phyloP scores from a whole-genome alignment of 2,113 vertebrate genomes.

The Oryzias celebensis region DNA sequence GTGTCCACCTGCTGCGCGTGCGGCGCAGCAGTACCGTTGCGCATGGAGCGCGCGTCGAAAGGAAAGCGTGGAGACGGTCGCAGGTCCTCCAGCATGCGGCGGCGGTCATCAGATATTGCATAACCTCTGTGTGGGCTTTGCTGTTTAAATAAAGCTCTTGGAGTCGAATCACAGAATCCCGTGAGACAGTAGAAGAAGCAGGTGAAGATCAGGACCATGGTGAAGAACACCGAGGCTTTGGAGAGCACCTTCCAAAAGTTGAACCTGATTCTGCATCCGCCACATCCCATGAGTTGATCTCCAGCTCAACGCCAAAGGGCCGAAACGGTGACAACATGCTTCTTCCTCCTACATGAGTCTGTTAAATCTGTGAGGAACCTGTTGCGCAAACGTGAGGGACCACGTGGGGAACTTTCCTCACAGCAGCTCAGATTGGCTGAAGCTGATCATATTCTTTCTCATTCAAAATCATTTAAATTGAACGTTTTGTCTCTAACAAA shows the following conservation, averaged over 20 bases:
- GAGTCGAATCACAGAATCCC: conserved; percentile 71
- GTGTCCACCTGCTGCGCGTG: conserved; percentile 20
- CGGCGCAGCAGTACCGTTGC: no score
- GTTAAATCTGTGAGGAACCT: conserved; percentile 39
- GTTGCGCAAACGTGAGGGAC: conserved; percentile 52
- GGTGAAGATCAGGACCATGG: conserved; percentile 80
- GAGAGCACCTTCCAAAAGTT: conserved; percentile 74
- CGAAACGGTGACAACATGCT: conserved; percentile 70
- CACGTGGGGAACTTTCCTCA: conserved; percentile 18
- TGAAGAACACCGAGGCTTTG: conserved; percentile 77
- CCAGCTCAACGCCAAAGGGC: conserved; percentile 56
- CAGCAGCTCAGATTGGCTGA: conserved; percentile 3
- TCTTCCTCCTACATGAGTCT: conserved; percentile 46
- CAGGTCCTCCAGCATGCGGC: conserved; percentile 43
- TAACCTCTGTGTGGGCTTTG: conserved; percentile 29
- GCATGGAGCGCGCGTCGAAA: neutral
- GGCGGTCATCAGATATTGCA: conserved; percentile 42
- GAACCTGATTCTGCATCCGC: conserved; percentile 72
- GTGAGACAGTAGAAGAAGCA: conserved; percentile 82
- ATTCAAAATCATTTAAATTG: neutral
- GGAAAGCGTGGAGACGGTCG: conserved; percentile 28
- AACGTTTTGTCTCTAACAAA: conserved; percentile 7
- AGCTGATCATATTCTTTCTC: conserved; percentile 19
- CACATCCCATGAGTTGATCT: conserved; percentile 84
- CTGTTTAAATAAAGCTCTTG: conserved; percentile 50